Base-by-base conservation (phyloP, 1,140 invertebrate genomes). In the Aphidius gifuensis region DNA sequence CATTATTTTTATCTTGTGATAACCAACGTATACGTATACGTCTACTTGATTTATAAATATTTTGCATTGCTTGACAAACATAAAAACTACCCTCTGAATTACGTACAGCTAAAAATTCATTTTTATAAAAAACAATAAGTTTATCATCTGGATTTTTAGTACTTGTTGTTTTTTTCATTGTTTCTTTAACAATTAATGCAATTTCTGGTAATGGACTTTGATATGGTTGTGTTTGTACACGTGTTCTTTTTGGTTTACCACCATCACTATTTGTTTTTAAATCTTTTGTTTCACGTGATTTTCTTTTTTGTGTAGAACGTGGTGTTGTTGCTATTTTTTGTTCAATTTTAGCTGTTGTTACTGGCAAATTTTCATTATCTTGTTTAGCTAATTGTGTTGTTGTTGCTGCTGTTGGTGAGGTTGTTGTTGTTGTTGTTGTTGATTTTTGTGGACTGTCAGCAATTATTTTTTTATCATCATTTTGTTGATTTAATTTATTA, bases 11-110 rank as follows among this genome's bases (percentile, higher is more conserved):
- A 63, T 90, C 87, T 80, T 90, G 88, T 5, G 91, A 92, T 43
- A 95, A 79, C 94, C 94, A 96, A 70, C 92, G 87, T 71, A 96
- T 95, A 71, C 89, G 89, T 71, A 96, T 93, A 74, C 88, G 88
- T 59, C 87, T 84, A 60, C 88, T 88, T 11, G 87, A 87, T 75
- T 90, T 91, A 76, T 92, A 94, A 58, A 97, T 90, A 82, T 96
- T 95, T 82, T 96, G 93, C 78, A 91, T 87, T 5, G 92, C 87
- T 80, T 94, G 92, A 76, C 94, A 97, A 47, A 97, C 85, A 75
- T 92, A 97, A 80, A 96, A 96, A 50, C 90, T 88, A 49, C 91
- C 92, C 80, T 92, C 88, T 4, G 90, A 88, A 79, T 95, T 96
- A 67, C 94, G 84, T 1, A 96, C 92, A 38, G 93, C 93, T 67